Percentiles rank a stretch among this genome's conserved stretches.
phyloP scores from a whole-genome alignment of 53 echinoderm and acorn worm species.

The Holothuria leucospilota region DNA sequence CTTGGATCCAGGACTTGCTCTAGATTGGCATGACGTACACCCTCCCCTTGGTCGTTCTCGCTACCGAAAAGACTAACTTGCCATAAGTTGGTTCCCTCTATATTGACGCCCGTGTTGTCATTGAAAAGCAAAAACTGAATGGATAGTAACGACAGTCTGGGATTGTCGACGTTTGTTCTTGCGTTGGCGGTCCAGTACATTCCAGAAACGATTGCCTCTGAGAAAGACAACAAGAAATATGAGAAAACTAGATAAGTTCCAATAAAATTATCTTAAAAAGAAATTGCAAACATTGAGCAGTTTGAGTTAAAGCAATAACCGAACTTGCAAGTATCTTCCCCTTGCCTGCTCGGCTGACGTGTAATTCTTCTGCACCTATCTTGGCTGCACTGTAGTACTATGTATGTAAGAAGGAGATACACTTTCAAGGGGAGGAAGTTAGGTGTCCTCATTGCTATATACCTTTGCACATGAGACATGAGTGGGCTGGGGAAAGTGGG shows the following conservation, averaged over 20 bases:
- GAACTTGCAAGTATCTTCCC: too few relatives aligned
- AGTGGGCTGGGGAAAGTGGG: too few relatives aligned
- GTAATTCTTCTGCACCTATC: too few relatives aligned
- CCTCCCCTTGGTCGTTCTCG: conserved; percentile 4
- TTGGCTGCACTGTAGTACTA: too few relatives aligned
- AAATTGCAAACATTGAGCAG: too few relatives aligned
- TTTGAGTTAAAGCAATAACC: too few relatives aligned
- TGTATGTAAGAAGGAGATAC: too few relatives aligned
- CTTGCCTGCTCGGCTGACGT: too few relatives aligned
- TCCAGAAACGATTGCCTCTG: conserved; percentile 4
- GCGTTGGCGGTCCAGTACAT: conserved; percentile 30
- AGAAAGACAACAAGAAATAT: background rate
- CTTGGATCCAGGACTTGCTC: background rate
- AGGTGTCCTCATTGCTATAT: too few relatives aligned
- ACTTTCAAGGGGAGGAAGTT: too few relatives aligned
- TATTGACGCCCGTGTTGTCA: conserved; percentile 19
- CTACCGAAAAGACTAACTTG: conserved; percentile 27
- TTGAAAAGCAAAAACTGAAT: conserved; percentile 14
- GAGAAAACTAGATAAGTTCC: background rate
- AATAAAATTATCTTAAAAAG: too few relatives aligned
- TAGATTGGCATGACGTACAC: background rate
- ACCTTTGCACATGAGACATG: too few relatives aligned
- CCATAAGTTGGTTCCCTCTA: conserved; percentile 13
- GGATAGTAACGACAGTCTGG: background rate
- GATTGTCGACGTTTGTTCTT: background rate